A percentile compares a stretch with the other conserved stretches of the same genome.
phyloP scores from a whole-genome alignment of 1,140 invertebrate genomes.

The Chelonus insularis region DNA sequence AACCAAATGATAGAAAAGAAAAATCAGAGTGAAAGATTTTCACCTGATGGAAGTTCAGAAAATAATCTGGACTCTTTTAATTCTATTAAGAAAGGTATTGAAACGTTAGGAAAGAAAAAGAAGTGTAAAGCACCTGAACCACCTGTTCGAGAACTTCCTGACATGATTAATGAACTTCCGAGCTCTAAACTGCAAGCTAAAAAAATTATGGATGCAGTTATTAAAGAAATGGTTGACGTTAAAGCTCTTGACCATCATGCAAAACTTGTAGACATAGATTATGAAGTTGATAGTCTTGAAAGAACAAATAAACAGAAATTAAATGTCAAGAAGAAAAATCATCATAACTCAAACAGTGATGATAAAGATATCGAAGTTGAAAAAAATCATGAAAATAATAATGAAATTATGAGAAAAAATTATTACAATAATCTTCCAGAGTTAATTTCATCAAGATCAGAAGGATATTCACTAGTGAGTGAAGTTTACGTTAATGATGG shows the following conservation, averaged over 20 bases:
- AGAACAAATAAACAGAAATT: constrained; percentile 53
- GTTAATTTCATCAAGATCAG: constrained; percentile 52
- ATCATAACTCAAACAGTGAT: constrained; percentile 53
- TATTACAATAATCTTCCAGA: constrained; percentile 59
- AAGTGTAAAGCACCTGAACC: constrained; percentile 22
- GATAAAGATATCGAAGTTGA: background rate
- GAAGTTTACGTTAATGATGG: constrained; percentile 79
- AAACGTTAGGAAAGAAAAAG: constrained; percentile 19
- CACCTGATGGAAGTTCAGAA: constrained; percentile 25
- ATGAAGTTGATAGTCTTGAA: constrained; percentile 81
- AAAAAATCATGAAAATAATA: background rate
- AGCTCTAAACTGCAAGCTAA: constrained; percentile 47
- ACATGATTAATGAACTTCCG: constrained; percentile 54
- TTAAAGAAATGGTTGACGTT: constrained; percentile 58
- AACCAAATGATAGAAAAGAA: constrained; percentile 18
- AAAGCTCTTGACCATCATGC: constrained; percentile 50
- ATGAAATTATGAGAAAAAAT: constrained; percentile 54
- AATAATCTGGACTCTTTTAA: constrained; percentile 19
- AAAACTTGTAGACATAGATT: constrained; percentile 53
- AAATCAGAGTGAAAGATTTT: constrained; percentile 22
- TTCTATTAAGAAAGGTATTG: constrained; percentile 6
- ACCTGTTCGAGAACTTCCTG: constrained; percentile 38
- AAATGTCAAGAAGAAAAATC: constrained; percentile 49
- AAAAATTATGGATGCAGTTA: constrained; percentile 60
- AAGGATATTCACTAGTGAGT: constrained; percentile 71